Conservation (phyloP, 1,140 invertebrate species). For the Ruditapes philippinarum region DNA sequence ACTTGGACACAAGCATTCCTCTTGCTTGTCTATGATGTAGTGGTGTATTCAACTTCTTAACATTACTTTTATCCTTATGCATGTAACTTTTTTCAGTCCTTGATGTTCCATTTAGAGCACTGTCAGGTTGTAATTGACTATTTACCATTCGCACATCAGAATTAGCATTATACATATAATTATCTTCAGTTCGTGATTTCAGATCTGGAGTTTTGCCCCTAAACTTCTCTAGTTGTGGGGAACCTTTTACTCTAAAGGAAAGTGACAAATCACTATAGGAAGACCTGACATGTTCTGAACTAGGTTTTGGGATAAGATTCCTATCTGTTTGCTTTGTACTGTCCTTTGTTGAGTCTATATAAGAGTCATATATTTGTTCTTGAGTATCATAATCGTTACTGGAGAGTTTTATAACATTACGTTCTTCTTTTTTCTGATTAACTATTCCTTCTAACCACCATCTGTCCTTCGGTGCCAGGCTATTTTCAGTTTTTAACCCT, state of each 20-base stretch:
- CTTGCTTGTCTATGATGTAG: constrained; percentile 3
- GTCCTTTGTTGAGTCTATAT: not conserved
- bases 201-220: not conserved
- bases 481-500: not conserved
- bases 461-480: not conserved
- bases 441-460: not conserved
- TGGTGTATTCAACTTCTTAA: not conserved
- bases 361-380: not conserved
- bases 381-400: no score
- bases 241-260: not conserved
- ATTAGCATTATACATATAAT: not conserved
- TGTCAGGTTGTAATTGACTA: not conserved
- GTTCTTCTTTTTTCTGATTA: not conserved
- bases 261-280: not conserved
- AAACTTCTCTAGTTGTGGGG: not conserved
- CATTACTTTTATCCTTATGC: not conserved
- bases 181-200: not conserved
- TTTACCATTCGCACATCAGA: no score
- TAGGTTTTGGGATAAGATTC: not conserved
- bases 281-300: not conserved
- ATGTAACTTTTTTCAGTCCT: not conserved
- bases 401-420: no score
- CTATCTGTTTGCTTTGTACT: not conserved
- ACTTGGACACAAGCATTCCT: not conserved
- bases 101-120: not conserved